Evolutionary conservation across 2,113 vertebrate genomes (phyloP).

Genomic region (Pampusana beccarii): DNA sequence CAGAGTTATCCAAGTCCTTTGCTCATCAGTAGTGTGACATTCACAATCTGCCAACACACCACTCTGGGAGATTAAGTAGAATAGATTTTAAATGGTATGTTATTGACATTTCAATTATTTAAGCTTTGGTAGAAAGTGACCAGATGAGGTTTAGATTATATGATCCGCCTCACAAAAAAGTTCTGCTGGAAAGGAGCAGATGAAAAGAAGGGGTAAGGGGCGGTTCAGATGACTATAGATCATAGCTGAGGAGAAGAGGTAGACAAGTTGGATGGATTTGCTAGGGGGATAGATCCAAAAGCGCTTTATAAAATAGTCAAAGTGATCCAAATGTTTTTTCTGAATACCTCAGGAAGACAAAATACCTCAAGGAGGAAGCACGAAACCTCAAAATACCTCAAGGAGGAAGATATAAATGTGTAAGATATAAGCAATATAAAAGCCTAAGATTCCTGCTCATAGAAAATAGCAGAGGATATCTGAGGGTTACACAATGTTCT

Average conservation of each 20-base stretch:
- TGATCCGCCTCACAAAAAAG: conserved; percentile 1
- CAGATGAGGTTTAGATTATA: conserved; percentile 62
- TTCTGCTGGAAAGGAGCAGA: conserved; percentile 3
- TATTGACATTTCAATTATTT: conserved; percentile 76
- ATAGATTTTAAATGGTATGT: conserved; percentile 66
- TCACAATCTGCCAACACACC: conserved; percentile 70
- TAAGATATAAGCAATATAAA: not conserved
- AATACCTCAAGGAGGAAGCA: not conserved
- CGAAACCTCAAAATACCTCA: not conserved
- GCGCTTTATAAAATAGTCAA: not conserved
- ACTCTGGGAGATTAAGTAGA: conserved; percentile 71
- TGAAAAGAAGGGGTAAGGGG: not conserved
- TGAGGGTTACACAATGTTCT: not conserved
- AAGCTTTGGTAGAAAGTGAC: conserved; percentile 56
- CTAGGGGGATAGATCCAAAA: not conserved
- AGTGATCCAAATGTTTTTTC: not conserved
- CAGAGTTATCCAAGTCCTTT: conserved; percentile 66
- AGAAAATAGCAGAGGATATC: not conserved
- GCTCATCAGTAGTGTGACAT: conserved; percentile 68
- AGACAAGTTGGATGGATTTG: not conserved
- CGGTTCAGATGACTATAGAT: not conserved
- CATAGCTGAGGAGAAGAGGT: not conserved
- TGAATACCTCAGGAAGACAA: not conserved
- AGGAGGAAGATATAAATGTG: not conserved
- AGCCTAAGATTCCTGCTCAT: not conserved